A percentile compares a stretch with the other conserved stretches of the same genome.
Evolutionary conservation across 2,113 vertebrate species (phyloP).

Genomic region (Canis aureus): DNA sequence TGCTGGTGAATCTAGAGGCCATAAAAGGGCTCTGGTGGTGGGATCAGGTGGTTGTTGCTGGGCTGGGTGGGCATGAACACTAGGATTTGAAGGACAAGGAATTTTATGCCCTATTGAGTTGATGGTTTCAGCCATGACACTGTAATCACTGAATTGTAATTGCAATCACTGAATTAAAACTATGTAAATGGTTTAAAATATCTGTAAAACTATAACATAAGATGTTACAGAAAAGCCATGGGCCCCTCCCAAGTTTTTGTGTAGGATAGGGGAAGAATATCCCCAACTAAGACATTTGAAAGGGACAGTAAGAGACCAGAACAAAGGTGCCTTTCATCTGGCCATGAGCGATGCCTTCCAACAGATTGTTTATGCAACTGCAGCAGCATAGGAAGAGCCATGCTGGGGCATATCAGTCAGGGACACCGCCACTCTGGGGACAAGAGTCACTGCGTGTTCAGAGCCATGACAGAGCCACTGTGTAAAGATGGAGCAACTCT

Average conservation of each 20-base stretch:
- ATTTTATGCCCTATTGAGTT: too few relatives aligned
- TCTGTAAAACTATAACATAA: not conserved
- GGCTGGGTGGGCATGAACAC: too few relatives aligned
- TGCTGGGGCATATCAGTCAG: not conserved
- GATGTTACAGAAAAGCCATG: not conserved
- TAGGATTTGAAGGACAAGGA: not conserved
- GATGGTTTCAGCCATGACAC: not conserved
- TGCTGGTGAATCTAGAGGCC: not conserved
- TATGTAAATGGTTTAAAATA: too few relatives aligned
- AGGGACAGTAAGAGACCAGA: not conserved
- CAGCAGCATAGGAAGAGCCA: not conserved
- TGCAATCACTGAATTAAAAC: not conserved
- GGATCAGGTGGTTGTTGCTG: too few relatives aligned
- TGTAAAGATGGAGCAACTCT: not conserved
- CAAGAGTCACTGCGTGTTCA: not conserved
- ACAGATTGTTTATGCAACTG: not conserved
- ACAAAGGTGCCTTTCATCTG: not conserved
- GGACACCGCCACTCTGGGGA: rapidly evolving
- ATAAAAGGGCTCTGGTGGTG: not conserved
- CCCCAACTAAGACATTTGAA: not conserved
- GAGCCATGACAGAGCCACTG: not conserved
- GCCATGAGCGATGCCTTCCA: not conserved
- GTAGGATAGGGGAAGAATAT: not conserved
- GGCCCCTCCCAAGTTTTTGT: not conserved
- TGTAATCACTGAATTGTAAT: not conserved